Base-by-base conservation (phyloP, 1,140 invertebrate genomes). In the Orius laevigatus region DNA sequence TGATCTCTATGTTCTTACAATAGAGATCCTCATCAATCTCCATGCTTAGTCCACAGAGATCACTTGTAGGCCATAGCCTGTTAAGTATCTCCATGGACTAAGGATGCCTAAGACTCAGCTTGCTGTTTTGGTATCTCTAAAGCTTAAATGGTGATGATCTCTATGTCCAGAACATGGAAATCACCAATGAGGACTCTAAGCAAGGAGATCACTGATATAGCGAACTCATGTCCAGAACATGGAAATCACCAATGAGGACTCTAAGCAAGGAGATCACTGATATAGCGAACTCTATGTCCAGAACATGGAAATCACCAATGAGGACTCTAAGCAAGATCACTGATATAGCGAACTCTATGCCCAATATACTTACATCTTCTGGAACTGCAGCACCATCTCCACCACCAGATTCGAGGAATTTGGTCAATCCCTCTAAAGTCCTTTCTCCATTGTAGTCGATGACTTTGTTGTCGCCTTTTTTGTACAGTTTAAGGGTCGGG, bases 401-500 rank as follows among this genome's bases (percentile, higher is more conserved):
- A 49, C 81, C 83, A 59, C 75, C 76, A 35, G 72, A 74, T 63
- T 95, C 88, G 39, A 98, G 65, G 72, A 98, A 98, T 68, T 95
- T 88, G 44, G 75, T 73, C 56, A 98, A 74, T 50, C 76, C 93
- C 60, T 93, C 92, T 55, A 98, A 71, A 55, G 92, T 98, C 65
- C 95, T 78, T 61, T 93, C 90, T 46, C 92, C 92, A 61, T 83
- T 86, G 72, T 90, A 98, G 60, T 96, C 87, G 55, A 98, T 73
- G 56, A 78, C 86, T 69, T 92, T 78, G 67, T 94, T 94, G 52
- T 84, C 81, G 41, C 75, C 83, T 68, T 93, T 93, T 55, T 84
- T 84, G 75, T 90, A 98, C 54, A 93, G 74, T 63, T 90, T 95
- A 61, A 99, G 78, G 20, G 95, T 99, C 33, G 96, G 96, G 80